Evolutionary conservation across 2,888 invertebrate genomes (phyloP).

Genomic region (Tetrapedia diversipes): DNA sequence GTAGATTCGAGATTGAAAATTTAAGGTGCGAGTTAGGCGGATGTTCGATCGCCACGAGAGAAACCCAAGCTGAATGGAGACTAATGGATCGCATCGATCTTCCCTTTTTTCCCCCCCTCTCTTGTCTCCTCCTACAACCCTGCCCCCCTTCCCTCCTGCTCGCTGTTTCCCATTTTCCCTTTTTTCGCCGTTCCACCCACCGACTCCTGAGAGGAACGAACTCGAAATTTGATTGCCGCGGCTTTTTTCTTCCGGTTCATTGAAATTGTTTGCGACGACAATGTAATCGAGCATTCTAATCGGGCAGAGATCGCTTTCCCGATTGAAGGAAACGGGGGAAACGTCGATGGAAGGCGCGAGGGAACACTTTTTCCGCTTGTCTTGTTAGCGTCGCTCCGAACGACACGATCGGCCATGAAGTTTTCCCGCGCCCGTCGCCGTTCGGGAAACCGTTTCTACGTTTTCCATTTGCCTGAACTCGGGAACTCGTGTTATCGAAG

Average conservation of each 20-base stretch:
- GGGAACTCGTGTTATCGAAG: too few relatives aligned
- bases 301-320: slow-evolving; percentile 24
- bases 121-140: too few relatives aligned
- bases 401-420: slow-evolving; percentile 11
- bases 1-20: slow-evolving; percentile 25
- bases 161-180: too few relatives aligned
- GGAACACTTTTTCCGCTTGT: slow-evolving; percentile 34
- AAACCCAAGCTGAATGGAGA: slow-evolving; percentile 12
- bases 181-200: not conserved
- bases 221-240: slow-evolving; percentile 27
- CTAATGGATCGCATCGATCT: slow-evolving; percentile 38
- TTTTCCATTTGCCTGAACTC: not conserved
- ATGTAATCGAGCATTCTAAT: slow-evolving; percentile 50
- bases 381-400: slow-evolving; percentile 32
- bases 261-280: slow-evolving; percentile 55
- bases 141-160: too few relatives aligned
- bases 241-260: slow-evolving; percentile 33
- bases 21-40: slow-evolving; percentile 12
- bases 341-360: slow-evolving; percentile 19
- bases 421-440: not conserved
- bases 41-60: slow-evolving; percentile 4
- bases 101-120: not conserved
- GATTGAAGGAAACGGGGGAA: slow-evolving; percentile 10
- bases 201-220: slow-evolving; percentile 22
- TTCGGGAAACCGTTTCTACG: not conserved